Conservation (phyloP, 2,888 invertebrate species). For the Cheilosia pagana region DNA sequence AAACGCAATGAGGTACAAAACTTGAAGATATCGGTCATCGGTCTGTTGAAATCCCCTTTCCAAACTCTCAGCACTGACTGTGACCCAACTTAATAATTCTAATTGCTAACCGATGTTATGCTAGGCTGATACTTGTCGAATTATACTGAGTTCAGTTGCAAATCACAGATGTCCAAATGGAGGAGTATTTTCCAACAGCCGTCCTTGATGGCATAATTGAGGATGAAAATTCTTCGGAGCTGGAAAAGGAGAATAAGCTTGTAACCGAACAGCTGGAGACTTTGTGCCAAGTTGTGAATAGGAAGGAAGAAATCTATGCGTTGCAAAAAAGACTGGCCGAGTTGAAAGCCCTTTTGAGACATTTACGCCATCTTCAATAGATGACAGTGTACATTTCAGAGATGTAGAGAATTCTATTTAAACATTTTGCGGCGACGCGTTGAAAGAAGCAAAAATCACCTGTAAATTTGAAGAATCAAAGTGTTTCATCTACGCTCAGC, state of each 20-base stretch:
- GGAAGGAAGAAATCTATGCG: slow-evolving; percentile 48
- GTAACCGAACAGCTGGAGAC: slow-evolving; percentile 17
- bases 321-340: no score
- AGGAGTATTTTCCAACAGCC: slow-evolving; percentile 14
- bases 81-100: no score
- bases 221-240: slow-evolving; percentile 14
- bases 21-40: no score
- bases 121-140: no score
- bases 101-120: no score
- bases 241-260: slow-evolving; percentile 23
- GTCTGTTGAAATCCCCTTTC: no score
- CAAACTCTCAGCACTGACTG: no score
- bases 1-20: no score
- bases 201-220: slow-evolving; percentile 7
- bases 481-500: slow-evolving; percentile 25
- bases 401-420: slow-evolving; percentile 32
- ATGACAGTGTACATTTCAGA: slow-evolving; percentile 3
- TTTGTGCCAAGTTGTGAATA: slow-evolving; percentile 18
- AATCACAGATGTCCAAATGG: slow-evolving; percentile 5
- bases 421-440: slow-evolving; percentile 21
- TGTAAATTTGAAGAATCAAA: slow-evolving; percentile 15
- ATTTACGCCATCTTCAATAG: not conserved
- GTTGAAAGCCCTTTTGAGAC: no score
- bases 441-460: slow-evolving; percentile 18
- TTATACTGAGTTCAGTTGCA: no score